Base-by-base conservation (phyloP, 1,140 invertebrate species). In the Aporrectodea caliginosa region DNA sequence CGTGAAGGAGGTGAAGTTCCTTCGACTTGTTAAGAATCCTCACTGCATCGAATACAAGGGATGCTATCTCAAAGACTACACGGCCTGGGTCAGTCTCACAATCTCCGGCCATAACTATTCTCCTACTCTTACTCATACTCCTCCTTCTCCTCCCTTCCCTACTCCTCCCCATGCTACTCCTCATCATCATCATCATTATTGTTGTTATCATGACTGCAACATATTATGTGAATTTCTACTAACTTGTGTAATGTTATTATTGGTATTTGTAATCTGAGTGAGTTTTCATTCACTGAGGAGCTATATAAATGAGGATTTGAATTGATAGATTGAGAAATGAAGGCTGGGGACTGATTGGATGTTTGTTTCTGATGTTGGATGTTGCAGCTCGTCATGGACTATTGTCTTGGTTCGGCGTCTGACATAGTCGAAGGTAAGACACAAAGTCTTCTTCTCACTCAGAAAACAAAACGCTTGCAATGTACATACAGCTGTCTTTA, bases 381-480 rank as follows among this genome's bases (percentile, higher is more conserved):
- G n/a, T n/a, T n/a, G n/a, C n/a, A 93, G 93, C 91, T 99, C 82
- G 97, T 99, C n/a, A 99, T 99, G 98, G 98, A 99, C 89, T 99
- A 99, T 89, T 99, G 98, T 90, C 92, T 99, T 75, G 98, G 98
- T n/a, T 99, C 97, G 1, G 97, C 98, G 43, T 98, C 97, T 1
- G 98, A 99, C 88, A 98, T 99, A 84, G 95, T 99, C 80, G 97
- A 99, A 92, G 89, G 88, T 90, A 22, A 58, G 43, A 58, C 22
- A n/a, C n/a, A n/a, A n/a, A n/a, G n/a, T n/a, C n/a, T n/a, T n/a
- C n/a, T n/a, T n/a, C n/a, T n/a, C n/a, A n/a, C n/a, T n/a, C n/a
- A n/a, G n/a, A n/a, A n/a, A n/a, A n/a, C n/a, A n/a, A n/a, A n/a
- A n/a, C n/a, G n/a, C n/a, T n/a, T n/a, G n/a, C n/a, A n/a, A n/a